Conservation (phyloP, 2,888 invertebrate genomes). For the Andrena fulva region DNA sequence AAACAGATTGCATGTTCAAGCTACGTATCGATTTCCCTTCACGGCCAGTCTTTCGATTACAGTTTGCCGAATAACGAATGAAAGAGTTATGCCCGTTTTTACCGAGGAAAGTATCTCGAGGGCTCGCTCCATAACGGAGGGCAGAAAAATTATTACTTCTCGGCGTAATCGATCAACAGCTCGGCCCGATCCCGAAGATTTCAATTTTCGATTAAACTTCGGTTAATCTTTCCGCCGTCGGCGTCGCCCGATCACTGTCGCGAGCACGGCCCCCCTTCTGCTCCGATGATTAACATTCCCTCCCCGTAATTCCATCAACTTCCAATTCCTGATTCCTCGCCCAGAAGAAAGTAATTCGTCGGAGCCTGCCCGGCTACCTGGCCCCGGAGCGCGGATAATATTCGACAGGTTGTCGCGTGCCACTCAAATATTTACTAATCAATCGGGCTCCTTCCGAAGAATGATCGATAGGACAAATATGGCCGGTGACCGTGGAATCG, state of each 20-base stretch:
- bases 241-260: not conserved
- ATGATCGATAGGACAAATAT: constrained; percentile 29
- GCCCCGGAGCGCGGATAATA: not conserved
- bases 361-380: not conserved
- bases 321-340: no score
- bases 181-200: not conserved
- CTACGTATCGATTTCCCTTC: constrained; percentile 4
- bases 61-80: constrained; percentile 4
- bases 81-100: constrained; percentile 6
- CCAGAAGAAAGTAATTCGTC: not conserved
- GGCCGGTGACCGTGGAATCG: no score
- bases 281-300: not conserved
- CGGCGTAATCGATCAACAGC: not conserved
- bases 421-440: constrained; percentile 22
- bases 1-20: not conserved
- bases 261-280: not conserved
- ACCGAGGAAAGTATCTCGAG: not conserved
- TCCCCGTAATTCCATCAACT: not conserved
- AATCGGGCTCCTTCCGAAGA: not conserved
- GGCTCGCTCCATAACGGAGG: not conserved
- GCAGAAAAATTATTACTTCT: constrained; percentile 12
- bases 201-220: constrained; percentile 8
- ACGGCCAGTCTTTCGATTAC: not conserved
- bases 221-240: constrained; percentile 11
- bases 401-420: not conserved